Evolutionary conservation across 2,888 invertebrate genomes (phyloP).

Genomic region (Temnothorax rugatulus): DNA sequence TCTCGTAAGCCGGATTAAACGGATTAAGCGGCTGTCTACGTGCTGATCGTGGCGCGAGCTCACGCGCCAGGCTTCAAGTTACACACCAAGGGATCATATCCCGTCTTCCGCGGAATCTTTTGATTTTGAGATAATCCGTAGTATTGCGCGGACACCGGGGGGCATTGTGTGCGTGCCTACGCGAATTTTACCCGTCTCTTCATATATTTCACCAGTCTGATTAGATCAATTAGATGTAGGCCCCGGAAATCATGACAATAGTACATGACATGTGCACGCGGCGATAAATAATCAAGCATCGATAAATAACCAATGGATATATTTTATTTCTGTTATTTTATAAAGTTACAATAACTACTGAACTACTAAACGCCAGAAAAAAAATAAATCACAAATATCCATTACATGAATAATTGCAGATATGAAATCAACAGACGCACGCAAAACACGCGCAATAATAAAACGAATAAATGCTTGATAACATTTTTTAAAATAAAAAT

Average conservation of each 20-base stretch:
- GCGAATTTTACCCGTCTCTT: slow-evolving; percentile 16
- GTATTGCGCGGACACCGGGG: slow-evolving; percentile 32
- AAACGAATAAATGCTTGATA: neutral
- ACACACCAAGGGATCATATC: slow-evolving; percentile 70
- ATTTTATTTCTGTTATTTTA: neutral
- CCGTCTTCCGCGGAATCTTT: slow-evolving; percentile 57
- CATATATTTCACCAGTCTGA: neutral
- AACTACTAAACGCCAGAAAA: neutral
- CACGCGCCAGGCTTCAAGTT: slow-evolving; percentile 75
- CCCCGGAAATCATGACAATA: neutral
- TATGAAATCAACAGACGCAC: neutral
- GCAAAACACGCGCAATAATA: neutral
- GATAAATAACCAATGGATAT: neutral
- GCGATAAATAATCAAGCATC: too few relatives aligned
- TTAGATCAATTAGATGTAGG: neutral
- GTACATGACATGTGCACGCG: neutral
- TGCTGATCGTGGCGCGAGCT: slow-evolving; percentile 73
- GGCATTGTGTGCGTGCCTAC: slow-evolving; percentile 13
- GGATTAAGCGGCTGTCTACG: slow-evolving; percentile 77
- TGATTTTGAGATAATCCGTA: slow-evolving; percentile 54
- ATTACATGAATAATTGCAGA: neutral
- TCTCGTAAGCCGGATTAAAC: slow-evolving; percentile 77
- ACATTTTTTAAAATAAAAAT: neutral
- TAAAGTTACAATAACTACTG: neutral
- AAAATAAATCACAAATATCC: neutral